Percentiles rank a stretch among this genome's conserved stretches.
Evolutionary conservation across 2,888 invertebrate species (phyloP).

Genomic region (Xestobium rufovillosum): DNA sequence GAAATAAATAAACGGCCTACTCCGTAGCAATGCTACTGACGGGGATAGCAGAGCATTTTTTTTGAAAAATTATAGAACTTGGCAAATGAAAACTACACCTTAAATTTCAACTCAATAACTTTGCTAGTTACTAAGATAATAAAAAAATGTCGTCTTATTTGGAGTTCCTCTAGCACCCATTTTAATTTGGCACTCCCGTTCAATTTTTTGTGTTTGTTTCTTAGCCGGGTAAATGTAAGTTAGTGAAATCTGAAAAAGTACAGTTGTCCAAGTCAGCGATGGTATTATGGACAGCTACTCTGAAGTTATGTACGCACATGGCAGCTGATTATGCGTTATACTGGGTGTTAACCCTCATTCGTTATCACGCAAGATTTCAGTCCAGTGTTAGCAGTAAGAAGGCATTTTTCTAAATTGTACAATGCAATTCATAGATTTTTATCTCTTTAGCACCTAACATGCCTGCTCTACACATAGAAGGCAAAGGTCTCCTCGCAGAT

Average conservation of each 20-base stretch:
- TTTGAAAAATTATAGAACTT: no score
- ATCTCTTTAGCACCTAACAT: conserved; percentile 42
- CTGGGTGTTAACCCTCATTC: conserved; percentile 59
- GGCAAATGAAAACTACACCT: no score
- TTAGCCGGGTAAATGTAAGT: conserved; percentile 51
- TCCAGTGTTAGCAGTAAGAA: conserved; percentile 43
- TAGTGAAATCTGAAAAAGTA: conserved; percentile 54
- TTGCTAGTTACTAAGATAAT: no score
- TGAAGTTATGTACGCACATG: conserved; percentile 68
- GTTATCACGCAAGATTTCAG: conserved; percentile 45
- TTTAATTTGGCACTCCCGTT: no score
- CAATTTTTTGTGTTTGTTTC: conserved; percentile 10
- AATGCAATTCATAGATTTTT: background rate
- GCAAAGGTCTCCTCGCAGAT: conserved; percentile 59
- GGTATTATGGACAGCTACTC: conserved; percentile 56
- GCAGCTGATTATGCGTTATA: conserved; percentile 70
- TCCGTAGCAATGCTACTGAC: no score
- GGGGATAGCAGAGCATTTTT: no score
- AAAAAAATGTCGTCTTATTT: no score
- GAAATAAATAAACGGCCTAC: no score
- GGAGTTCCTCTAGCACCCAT: no score
- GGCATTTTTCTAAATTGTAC: conserved; percentile 27
- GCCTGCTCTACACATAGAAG: conserved; percentile 53
- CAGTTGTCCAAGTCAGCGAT: conserved; percentile 48
- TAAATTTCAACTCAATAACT: no score